phyloP scores from a whole-genome alignment of 1,140 invertebrate species.

The Drosophila gunungcola region DNA sequence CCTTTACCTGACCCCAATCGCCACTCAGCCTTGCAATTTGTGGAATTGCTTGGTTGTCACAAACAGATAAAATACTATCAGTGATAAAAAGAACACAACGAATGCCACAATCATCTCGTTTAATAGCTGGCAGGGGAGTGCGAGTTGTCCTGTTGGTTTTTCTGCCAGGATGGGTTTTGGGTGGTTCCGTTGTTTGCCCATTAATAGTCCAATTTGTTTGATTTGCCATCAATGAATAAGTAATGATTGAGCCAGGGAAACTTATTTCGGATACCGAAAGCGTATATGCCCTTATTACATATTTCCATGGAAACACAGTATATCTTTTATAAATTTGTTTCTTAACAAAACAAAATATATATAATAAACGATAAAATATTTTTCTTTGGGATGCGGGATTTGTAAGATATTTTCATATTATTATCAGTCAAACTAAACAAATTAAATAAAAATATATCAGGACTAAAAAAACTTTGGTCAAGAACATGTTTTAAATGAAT shows the following conservation, averaged over 20 bases:
- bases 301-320: too few species aligned
- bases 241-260: constrained; percentile 2
- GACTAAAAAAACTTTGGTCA: too few species aligned
- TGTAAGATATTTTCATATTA: too few species aligned
- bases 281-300: neutral
- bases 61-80: constrained; percentile 72
- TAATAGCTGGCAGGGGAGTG: constrained; percentile 17
- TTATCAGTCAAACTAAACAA: too few species aligned
- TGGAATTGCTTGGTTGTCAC: constrained; percentile 68
- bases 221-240: constrained; percentile 30
- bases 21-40: constrained; percentile 54
- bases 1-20: constrained; percentile 52
- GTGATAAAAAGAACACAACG: constrained; percentile 61
- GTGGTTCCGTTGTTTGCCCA: constrained; percentile 21
- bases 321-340: too few species aligned
- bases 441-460: too few species aligned
- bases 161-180: neutral
- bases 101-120: constrained; percentile 62
- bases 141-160: constrained; percentile 10
- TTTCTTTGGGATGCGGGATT: too few species aligned
- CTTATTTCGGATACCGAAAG: neutral
- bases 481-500: too few species aligned
- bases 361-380: too few species aligned
- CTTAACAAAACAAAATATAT: too few species aligned
- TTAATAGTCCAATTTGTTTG: constrained; percentile 47